Percentiles rank a stretch among this genome's conserved stretches.
Conservation (phyloP, 2,888 invertebrate genomes). For the Unio delphinus region DNA sequence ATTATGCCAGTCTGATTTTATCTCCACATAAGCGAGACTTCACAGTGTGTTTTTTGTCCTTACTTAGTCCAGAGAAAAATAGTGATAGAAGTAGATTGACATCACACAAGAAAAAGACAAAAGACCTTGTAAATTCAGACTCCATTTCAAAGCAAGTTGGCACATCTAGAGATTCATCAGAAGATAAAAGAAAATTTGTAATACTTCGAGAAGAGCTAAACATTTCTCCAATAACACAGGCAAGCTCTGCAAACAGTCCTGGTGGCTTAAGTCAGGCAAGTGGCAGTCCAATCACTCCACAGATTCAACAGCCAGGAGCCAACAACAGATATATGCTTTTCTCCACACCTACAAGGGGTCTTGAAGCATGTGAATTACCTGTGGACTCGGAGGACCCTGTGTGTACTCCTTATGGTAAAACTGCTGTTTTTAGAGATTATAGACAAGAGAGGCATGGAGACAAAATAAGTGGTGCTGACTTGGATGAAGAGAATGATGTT, state of each 20-base stretch:
- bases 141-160: no score
- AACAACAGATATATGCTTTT: conserved; percentile 31
- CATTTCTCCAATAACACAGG: conserved; percentile 46
- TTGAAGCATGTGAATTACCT: conserved; percentile 6
- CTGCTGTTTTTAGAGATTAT: conserved; percentile 25
- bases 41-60: conserved; percentile 61
- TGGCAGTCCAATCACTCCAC: conserved; percentile 29
- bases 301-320: conserved; percentile 17
- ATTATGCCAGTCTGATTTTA: conserved; percentile 59
- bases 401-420: conserved; percentile 27
- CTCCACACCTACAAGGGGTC: conserved; percentile 41
- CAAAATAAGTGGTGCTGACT: no score
- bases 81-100: conserved; percentile 16
- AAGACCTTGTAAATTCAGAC: no score
- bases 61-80: conserved; percentile 45
- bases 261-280: conserved; percentile 30
- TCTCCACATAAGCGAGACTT: conserved; percentile 62
- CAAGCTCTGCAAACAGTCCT: conserved; percentile 37
- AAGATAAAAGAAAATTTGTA: no score
- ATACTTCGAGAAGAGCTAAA: conserved; percentile 26
- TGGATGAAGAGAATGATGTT: no score
- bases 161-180: no score
- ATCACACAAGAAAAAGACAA: no score
- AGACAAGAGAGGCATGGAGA: no score
- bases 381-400: conserved; percentile 8